phyloP scores from a whole-genome alignment of 2,113 vertebrate species.

The Guaruba guarouba region DNA sequence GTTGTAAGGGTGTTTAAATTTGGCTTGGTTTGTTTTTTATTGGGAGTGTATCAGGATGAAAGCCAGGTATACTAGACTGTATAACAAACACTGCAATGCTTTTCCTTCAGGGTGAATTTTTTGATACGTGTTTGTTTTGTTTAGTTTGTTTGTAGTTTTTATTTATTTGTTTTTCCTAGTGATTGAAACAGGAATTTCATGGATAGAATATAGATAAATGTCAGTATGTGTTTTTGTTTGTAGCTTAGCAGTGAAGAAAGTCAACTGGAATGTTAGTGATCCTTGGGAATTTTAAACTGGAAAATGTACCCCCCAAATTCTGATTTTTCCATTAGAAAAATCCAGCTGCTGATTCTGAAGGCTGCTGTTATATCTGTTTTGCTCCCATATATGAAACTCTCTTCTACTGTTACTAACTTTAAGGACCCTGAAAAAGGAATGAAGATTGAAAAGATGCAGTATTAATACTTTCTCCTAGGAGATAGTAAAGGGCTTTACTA shows the following conservation, averaged over 20 bases:
- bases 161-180: background rate
- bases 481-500: background rate
- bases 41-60: background rate
- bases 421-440: background rate
- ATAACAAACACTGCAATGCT: background rate
- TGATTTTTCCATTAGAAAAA: background rate
- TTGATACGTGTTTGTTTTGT: background rate
- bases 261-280: background rate
- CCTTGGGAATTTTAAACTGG: background rate
- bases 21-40: rapidly evolving
- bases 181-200: background rate
- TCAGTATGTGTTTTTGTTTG: background rate
- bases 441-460: background rate
- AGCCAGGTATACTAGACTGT: background rate
- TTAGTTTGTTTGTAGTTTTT: background rate
- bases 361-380: background rate
- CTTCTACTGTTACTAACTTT: background rate
- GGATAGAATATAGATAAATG: background rate
- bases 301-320: background rate
- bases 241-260: background rate
- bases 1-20: background rate
- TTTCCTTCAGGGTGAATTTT: background rate
- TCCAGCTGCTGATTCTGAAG: background rate
- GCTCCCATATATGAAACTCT: background rate
- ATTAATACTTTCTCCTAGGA: background rate